Base-by-base conservation (phyloP, 2,888 invertebrate species). In the Lasiommata megera region DNA sequence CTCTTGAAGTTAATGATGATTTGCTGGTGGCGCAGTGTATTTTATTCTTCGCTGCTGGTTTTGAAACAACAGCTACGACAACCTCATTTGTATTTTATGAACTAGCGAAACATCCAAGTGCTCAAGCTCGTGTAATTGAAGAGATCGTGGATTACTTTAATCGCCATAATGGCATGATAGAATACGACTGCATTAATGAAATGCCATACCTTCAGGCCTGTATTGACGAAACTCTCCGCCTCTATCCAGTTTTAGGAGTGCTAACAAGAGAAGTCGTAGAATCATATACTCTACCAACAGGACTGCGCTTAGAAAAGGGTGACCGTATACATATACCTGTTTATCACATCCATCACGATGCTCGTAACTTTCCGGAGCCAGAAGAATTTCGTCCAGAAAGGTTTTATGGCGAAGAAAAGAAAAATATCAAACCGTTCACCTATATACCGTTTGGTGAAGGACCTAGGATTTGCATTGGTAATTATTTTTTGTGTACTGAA, bases 1-100 rank as follows among this genome's bases (percentile, higher is more conserved):
- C 61, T 0, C 23, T 86, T 0, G 69, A 76, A 1, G 67, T 92
- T 0, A 76, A 84, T 0, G 69, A 91, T 5, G 79, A 89, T 1
- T 69, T 92, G 40, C 63, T 93, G 3, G 82, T 88, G 0, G 86
- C 92, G 0, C 93, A 93, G 56, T 88, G 92, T 1, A 76, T 91
- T 11, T 65, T 89, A 0, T 92, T 94, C 47, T 84, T 83, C 28
- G 76, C 61, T 0, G 84, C 80, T n/a, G 84, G 84, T 6, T 84
- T 69, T 28, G 84, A 84, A 18, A 80, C 83, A 0, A 78, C 83
- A 1, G 67, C 84, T 0, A 69, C 72, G 0, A 78, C 78, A 0
- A 60, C 77, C n/a, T 68, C 69, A 5, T 72, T 72, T 40, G 69
- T 73, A 1, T 55, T 84, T 2, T 82, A 66, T 47, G 80, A 82